Conservation (phyloP, 1,140 invertebrate genomes). For the Cherax quadricarinatus region DNA sequence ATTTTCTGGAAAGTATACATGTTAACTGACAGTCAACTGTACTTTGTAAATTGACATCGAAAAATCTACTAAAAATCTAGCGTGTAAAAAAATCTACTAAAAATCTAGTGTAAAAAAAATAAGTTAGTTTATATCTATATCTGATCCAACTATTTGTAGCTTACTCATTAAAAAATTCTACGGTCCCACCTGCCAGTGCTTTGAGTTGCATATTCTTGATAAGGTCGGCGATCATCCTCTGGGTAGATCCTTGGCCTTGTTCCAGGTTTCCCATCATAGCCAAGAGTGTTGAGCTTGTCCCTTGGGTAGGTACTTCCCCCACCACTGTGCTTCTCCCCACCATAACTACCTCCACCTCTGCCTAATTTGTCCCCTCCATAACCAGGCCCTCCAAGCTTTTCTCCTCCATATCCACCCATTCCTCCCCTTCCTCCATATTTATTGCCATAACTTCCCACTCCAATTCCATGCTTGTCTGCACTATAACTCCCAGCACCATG, state of each 20-base stretch:
- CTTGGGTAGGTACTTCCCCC: conserved; percentile 29
- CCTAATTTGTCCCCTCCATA: conserved; percentile 48
- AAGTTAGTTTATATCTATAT: too few relatives aligned
- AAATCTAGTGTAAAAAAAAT: too few relatives aligned
- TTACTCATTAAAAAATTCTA: not conserved
- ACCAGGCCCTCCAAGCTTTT: not conserved
- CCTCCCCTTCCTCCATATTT: conserved; percentile 48
- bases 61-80: too few relatives aligned
- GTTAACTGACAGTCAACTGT: too few relatives aligned
- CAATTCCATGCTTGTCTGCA: not conserved
- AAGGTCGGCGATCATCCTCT: conserved; percentile 40
- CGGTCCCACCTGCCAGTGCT: conserved; percentile 21
- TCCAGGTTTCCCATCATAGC: conserved; percentile 34
- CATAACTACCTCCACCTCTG: conserved; percentile 10
- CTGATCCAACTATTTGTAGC: too few relatives aligned
- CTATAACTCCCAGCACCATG: conserved; percentile 12
- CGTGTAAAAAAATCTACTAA: too few relatives aligned
- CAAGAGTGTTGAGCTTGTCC: conserved; percentile 25
- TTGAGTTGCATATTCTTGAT: conserved; percentile 36
- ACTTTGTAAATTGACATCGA: too few relatives aligned
- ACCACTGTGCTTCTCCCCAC: conserved; percentile 21
- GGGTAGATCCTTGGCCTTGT: conserved; percentile 35
- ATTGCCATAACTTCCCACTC: not conserved
- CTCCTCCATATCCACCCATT: conserved; percentile 27
- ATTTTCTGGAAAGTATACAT: too few relatives aligned